These are phyloP conservation scores for Stegana nigrithorax DNA, from an alignment of 2,888 invertebrate species.

Conservation along the genomic window DNA sequence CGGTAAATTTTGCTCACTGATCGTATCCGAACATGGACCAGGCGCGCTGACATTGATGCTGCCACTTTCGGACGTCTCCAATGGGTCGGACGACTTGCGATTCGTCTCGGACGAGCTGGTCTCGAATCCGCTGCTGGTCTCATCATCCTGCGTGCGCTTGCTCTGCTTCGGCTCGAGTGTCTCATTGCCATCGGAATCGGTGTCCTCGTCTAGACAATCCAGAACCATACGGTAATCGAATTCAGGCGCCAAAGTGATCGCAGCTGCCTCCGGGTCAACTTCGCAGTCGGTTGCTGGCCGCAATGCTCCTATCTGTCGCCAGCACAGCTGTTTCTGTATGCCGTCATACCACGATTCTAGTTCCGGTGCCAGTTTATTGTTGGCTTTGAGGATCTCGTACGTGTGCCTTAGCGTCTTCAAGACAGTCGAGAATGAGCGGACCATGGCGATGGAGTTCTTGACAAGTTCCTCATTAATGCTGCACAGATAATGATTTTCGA, in stretches of 20 bases:
- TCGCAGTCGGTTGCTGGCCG: not conserved
- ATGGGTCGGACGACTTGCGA: too few species aligned
- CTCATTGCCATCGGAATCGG: conserved; percentile 49
- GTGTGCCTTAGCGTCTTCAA: conserved; percentile 57
- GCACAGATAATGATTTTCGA: conserved; percentile 56
- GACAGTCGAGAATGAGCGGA: conserved; percentile 48
- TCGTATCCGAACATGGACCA: too few species aligned
- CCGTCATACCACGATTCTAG: conserved; percentile 49
- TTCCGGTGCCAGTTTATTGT: conserved; percentile 46
- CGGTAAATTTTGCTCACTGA: too few species aligned
- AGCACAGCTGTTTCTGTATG: conserved; percentile 43
- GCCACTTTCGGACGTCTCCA: too few species aligned
- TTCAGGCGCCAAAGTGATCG: conserved; percentile 1
- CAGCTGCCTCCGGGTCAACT: conserved; percentile 20
- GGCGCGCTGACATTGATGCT: too few species aligned
- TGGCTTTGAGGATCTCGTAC: conserved; percentile 42
- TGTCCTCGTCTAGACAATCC: conserved; percentile 42
- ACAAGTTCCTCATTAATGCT: conserved; percentile 57
- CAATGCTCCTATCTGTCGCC: conserved; percentile 27
- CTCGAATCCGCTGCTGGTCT: conserved; percentile 19
- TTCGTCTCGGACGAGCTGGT: conserved; percentile 26
- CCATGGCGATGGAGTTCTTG: conserved; percentile 49
- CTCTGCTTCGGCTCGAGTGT: conserved; percentile 61
- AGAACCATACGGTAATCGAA: conserved; percentile 49
- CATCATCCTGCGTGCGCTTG: conserved; percentile 28